Evolutionary conservation across 2,113 vertebrate genomes (phyloP), one percentile per base, ranked within the genome.

Genomic region (Pseudopipra pipra): DNA sequence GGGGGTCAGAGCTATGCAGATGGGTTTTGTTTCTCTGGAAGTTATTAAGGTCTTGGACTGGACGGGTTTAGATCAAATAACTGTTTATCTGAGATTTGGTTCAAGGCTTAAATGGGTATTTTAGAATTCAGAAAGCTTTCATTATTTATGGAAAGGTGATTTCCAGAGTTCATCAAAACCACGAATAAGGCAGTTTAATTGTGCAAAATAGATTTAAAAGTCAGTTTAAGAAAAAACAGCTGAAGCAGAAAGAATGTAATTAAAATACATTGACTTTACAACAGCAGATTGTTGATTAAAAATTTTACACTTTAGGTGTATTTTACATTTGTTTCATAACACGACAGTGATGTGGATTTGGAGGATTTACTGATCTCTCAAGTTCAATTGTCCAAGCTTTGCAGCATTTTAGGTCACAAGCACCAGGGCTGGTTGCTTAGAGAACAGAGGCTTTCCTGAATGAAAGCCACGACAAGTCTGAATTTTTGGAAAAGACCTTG

Each of bases 391-490:
- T 20, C 46, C 16, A 18, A 86, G 21, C 59, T 84, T 33, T 55
- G 68, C 59, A 86, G 35, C 16, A 55, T 28, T 84, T 77, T 12
- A 59, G 24, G 35, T 81, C 11, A 1, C 31, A 47, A 51, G 39
- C 23, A 46, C 4, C 33, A 51, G 54, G 52, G 43, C 33, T 35
- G 52, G 27, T 24, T 25, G 23, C 51, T 77, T 62, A 43, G 75
- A 67, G 73, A 87, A 51, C 14, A 28, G 23, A 31, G 14, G 6
- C 51, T 20, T 65, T 35, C 67, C 41, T 2, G 1, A 77, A 35
- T 10, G 24, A 43, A 63, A 71, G 31, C 11, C 19, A 5, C 0
- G 9, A 13, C 12, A 35, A 55, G 6, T 28, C n/a, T 22, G 20
- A 93, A 58, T 33, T 55, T 43, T 51, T 0, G 0, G 66, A 18